phyloP scores from a whole-genome alignment of 2,113 vertebrate species.

The Grallaria varia region DNA sequence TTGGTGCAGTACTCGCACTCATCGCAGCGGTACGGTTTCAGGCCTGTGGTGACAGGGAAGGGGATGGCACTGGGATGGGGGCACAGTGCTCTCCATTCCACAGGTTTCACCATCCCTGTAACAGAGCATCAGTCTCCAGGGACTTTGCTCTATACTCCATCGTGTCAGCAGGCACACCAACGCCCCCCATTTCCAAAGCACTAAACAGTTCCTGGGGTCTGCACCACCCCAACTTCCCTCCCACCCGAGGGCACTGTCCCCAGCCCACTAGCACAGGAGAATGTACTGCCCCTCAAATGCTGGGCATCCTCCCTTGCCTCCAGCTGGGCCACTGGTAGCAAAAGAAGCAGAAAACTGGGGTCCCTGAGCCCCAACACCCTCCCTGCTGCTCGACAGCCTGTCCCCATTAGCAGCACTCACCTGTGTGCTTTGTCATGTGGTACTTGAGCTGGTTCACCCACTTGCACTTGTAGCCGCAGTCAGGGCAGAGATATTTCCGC shows the following conservation, averaged over 20 bases:
- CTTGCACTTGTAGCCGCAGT: slow-evolving; percentile 98
- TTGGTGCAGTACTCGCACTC: slow-evolving; percentile 94
- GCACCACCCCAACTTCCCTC: background rate
- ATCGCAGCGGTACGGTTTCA: slow-evolving; percentile 86
- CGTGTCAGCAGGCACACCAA: background rate
- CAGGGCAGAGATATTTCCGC: slow-evolving; percentile 93
- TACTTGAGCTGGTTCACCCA: slow-evolving; percentile 99
- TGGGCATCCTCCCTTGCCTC: background rate
- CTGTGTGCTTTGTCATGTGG: slow-evolving; percentile 98
- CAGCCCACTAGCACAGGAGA: background rate
- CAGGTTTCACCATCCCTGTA: rapidly evolving
- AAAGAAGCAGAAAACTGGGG: background rate
- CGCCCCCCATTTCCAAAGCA: background rate
- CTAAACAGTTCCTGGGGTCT: background rate
- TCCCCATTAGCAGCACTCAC: slow-evolving; percentile 57
- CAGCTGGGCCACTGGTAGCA: background rate
- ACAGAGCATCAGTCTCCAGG: background rate
- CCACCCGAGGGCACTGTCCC: too few relatives aligned
- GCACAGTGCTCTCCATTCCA: background rate
- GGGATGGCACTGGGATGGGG: background rate
- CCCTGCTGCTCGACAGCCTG: rapidly evolving
- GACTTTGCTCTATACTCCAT: background rate
- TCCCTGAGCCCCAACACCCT: background rate
- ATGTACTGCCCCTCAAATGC: background rate
- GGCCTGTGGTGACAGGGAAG: slow-evolving; percentile 68